These are phyloP conservation scores for Myiagra hebetior DNA, from an alignment of 2,113 vertebrate species.

Conservation along the genomic window DNA sequence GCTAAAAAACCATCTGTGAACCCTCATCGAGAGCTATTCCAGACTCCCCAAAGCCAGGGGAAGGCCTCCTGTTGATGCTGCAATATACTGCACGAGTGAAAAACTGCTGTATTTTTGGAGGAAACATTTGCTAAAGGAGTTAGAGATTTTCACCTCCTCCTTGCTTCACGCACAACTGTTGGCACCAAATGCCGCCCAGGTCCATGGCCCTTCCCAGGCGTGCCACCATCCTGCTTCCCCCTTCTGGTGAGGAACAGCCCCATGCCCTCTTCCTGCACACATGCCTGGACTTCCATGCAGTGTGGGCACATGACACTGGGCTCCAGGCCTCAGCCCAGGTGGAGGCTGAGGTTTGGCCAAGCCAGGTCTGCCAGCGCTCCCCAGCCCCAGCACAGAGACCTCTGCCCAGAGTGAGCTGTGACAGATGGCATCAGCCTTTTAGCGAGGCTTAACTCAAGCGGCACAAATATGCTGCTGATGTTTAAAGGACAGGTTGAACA, in stretches of 20 bases:
- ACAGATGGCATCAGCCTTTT: slow-evolving; percentile 18
- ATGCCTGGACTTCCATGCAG: fast-evolving
- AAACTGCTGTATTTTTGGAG: background rate
- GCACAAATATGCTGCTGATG: background rate
- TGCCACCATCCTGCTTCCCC: background rate
- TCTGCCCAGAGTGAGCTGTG: background rate
- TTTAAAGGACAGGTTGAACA: slow-evolving; percentile 27
- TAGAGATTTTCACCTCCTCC: background rate
- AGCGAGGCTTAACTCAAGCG: background rate
- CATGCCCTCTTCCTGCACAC: background rate
- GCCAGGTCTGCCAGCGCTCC: background rate
- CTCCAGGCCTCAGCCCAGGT: background rate
- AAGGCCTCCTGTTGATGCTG: background rate
- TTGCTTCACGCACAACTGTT: background rate
- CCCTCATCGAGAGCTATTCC: background rate
- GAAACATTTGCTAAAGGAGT: background rate
- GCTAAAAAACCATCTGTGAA: background rate
- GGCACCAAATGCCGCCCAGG: background rate
- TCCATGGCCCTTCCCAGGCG: background rate
- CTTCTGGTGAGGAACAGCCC: background rate
- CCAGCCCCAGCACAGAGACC: background rate
- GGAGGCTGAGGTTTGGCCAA: background rate
- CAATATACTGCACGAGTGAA: background rate
- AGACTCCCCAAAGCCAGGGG: background rate
- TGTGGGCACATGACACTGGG: fast-evolving